Evolutionary conservation across 1,140 invertebrate species (phyloP), one percentile per base, ranked within the genome.

Genomic region (Heterodera carotae): DNA sequence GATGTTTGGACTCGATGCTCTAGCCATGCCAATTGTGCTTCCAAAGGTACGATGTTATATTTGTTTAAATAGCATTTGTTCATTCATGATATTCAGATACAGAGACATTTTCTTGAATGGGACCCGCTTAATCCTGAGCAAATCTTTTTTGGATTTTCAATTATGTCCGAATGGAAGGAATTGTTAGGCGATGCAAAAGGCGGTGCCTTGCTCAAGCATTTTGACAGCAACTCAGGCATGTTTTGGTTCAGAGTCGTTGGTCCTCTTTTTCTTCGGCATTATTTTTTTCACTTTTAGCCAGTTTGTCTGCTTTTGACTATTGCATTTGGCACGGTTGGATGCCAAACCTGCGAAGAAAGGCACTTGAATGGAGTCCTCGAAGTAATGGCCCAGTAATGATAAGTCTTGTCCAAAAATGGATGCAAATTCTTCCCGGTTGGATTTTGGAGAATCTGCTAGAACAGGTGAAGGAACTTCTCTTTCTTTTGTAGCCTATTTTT

Each of bases 271-370:
- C n/a, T n/a, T n/a, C n/a, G n/a, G n/a, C 39, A 43, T 8, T 43
- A 43, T 43, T 8, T 43, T 5, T 56, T 56, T 15, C 5, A n/a
- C 22, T 53, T 56, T 56, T 56, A 77, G 67, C 71, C 15, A 69
- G 77, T 48, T 48, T 83, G 18, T 75, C 84, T 74, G 84, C 87
- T 18, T 89, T 79, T 76, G 78, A 79, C 36, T 29, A 39, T 60
- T 79, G 78, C 59, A 56, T 97, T 72, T 96, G 94, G 94, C 92
- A 94, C 77, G 91, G 93, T 1, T 94, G 94, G 92, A 93, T 96
- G 91, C 94, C 94, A 39, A 90, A 90, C 75, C 89, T 95, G 73
- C 90, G 93, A 81, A 90, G 89, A 77, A 91, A 92, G 48, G 90
- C 92, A 83, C 89, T 91, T 90, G 92, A 53, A 31, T 89, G 84